Percentiles rank a stretch among this genome's conserved stretches.
Conservation (phyloP, 2,888 invertebrate genomes). For the Pseudococcus longispinus region DNA sequence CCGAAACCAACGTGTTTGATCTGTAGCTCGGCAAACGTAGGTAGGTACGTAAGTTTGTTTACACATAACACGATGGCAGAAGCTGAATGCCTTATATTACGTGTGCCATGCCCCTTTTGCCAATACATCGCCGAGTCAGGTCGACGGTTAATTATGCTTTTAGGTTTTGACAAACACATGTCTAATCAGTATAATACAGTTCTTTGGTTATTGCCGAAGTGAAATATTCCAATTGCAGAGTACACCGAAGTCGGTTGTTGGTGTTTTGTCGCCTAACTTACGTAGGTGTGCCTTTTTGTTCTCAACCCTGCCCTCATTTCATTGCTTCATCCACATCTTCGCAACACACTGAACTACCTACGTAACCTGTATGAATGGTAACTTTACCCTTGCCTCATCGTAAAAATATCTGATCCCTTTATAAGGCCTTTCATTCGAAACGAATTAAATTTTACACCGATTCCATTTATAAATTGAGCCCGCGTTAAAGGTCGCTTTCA, state of each 20-base stretch:
- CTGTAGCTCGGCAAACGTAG: slow-evolving; percentile 9
- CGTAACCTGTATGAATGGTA: not conserved
- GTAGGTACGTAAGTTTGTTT: slow-evolving; percentile 32
- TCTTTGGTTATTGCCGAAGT: not conserved
- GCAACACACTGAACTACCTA: not conserved
- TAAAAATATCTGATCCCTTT: not conserved
- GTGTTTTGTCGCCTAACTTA: not conserved
- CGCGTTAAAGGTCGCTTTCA: slow-evolving; percentile 12
- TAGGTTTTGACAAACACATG: slow-evolving; percentile 38
- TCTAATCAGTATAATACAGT: slow-evolving; percentile 17
- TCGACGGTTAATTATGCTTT: slow-evolving; percentile 29
- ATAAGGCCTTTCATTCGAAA: not conserved
- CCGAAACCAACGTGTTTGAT: slow-evolving; percentile 36
- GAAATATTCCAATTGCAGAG: slow-evolving; percentile 25
- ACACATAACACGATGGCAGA: not conserved
- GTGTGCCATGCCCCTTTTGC: not conserved
- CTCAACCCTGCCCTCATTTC: not conserved
- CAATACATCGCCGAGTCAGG: not conserved
- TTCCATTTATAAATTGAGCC: slow-evolving; percentile 12
- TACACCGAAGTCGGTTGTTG: not conserved
- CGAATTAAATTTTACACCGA: not conserved
- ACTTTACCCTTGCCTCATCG: not conserved
- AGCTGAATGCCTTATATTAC: not conserved
- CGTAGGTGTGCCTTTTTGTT: not conserved
- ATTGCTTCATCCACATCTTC: too few species aligned